These are phyloP conservation scores for Ectemnius continuus DNA, from an alignment of 2,888 invertebrate species.

Conservation along the genomic window DNA sequence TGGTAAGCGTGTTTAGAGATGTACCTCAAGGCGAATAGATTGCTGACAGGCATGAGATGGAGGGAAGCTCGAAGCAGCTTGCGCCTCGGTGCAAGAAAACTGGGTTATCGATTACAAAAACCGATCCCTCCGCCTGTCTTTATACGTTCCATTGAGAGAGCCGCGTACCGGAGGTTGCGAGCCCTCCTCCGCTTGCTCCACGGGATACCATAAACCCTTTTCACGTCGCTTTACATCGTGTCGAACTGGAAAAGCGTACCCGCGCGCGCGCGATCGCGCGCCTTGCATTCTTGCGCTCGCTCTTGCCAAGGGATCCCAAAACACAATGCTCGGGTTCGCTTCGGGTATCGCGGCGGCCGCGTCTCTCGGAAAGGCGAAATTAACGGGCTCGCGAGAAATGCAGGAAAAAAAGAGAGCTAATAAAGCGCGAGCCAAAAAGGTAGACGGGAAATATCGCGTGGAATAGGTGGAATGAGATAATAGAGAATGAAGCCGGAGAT, in stretches of 20 bases:
- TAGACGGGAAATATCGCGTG: constrained; percentile 37
- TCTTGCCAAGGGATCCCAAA: constrained; percentile 4
- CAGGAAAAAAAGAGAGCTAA: background rate
- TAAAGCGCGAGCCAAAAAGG: constrained; percentile 7
- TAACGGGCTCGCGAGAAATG: no score
- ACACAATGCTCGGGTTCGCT: background rate
- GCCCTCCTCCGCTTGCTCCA: background rate
- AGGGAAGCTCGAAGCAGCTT: no score
- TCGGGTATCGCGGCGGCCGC: background rate
- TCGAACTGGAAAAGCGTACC: no score
- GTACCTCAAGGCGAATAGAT: constrained; percentile 12
- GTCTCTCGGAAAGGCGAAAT: no score
- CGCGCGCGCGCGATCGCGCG: no score
- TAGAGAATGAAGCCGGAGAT: background rate
- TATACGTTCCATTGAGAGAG: no score
- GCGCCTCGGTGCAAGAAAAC: background rate
- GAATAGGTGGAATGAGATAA: constrained; percentile 34
- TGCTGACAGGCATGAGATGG: background rate
- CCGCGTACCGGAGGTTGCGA: no score
- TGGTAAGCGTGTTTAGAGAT: constrained; percentile 9
- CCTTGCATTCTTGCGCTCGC: constrained; percentile 4
- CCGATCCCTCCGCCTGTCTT: background rate
- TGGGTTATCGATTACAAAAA: constrained; percentile 6
- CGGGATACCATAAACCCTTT: no score
- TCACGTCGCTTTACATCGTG: no score